Base-by-base conservation (phyloP, 2,797 vertebrate species). In the Somateria mollissima region DNA sequence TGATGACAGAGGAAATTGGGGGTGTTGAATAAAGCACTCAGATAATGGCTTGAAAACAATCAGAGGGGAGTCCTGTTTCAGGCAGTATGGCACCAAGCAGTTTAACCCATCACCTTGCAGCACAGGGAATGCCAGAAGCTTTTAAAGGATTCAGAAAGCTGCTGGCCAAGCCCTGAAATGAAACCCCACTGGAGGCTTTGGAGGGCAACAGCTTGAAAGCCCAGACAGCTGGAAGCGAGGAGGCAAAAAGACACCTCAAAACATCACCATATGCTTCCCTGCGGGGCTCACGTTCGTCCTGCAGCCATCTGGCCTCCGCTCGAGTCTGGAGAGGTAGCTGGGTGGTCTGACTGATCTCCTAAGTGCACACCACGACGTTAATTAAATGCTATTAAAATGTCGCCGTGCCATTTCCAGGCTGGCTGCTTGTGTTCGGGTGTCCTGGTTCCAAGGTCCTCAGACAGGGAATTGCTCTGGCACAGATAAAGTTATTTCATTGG, bases 301-400 rank as follows among this genome's bases (percentile, higher is more conserved):
- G 54, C 47, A 54, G 41, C 27, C 73, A 28, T 66, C 20, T 69
- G 78, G 27, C 37, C 19, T 25, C 8, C 0, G 1, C 53, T 75
- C 0, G 5, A 14, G 4, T 19, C 1, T 0, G 22, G 21, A 66
- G 53, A 32, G 14, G 22, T 37, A 67, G 10, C 39, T 2, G 2
- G 18, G 16, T 39, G 65, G 11, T 80, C 49, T 64, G 47, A n/a
- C 9, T 6, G 28, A 53, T 78, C 41, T 62, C 39, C 60, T 19
- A 7, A 60, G 41, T 25, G 7, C 28, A 5, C 21, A 27, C 6
- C 17, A 1, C 0, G 0, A 47, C 43, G 24, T 28, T 47, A 19
- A 47, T 53, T 28, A 30, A 65, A 10, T 0, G 1, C 8, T 32
- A 25, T 51, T 30, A 11, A 70, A 62, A 56, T 0, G 0, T 60